These are phyloP conservation scores for Lycophotia porphyrea DNA, from an alignment of 2,888 invertebrate genomes.

Conservation along the genomic window DNA sequence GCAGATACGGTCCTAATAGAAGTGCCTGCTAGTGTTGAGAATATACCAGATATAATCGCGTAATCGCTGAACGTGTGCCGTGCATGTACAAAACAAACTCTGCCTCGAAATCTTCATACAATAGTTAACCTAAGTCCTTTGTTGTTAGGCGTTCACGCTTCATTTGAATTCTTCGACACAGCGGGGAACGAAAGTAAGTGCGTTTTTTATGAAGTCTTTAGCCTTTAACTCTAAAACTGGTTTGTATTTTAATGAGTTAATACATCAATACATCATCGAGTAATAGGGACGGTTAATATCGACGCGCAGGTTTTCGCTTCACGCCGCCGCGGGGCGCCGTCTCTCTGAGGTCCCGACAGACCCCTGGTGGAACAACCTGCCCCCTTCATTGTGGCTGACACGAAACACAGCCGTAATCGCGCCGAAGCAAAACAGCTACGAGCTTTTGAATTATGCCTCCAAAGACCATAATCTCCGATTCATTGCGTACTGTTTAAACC, in stretches of 20 bases:
- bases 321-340: conserved; percentile 82
- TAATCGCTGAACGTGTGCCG: conserved; percentile 55
- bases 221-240: conserved; percentile 85
- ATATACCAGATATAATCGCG: conserved; percentile 57
- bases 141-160: conserved; percentile 75
- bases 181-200: conserved; percentile 81
- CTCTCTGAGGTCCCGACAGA: conserved; percentile 80
- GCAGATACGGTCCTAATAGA: conserved; percentile 56
- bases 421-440: conserved; percentile 72
- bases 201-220: conserved; percentile 86
- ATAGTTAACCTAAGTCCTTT: conserved; percentile 74
- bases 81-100: conserved; percentile 64
- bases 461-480: conserved; percentile 67
- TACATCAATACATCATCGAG: conserved; percentile 86
- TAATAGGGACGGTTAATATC: conserved; percentile 81
- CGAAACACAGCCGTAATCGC: conserved; percentile 74
- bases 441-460: conserved; percentile 73
- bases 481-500: conserved; percentile 59
- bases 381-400: conserved; percentile 77
- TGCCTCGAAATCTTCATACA: conserved; percentile 68
- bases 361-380: conserved; percentile 80
- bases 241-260: conserved; percentile 88
- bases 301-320: conserved; percentile 83
- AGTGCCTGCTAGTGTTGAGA: conserved; percentile 50
- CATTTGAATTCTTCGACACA: conserved; percentile 82